These are phyloP conservation scores for Octodon degus DNA, from an alignment of 2,113 vertebrate genomes.

Conservation along the genomic window DNA sequence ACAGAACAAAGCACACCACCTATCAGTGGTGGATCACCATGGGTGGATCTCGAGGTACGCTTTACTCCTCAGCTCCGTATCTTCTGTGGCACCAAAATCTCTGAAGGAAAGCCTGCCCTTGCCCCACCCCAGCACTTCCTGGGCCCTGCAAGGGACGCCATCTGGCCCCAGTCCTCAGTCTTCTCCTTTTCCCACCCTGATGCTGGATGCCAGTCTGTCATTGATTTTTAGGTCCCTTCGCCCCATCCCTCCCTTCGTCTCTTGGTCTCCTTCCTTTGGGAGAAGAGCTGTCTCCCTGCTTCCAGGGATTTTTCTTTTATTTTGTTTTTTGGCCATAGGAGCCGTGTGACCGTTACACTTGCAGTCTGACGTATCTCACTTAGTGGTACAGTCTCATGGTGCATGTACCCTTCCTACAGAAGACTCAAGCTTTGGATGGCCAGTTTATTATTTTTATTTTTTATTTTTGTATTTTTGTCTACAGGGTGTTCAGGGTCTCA, in stretches of 20 bases:
- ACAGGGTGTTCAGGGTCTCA: no score
- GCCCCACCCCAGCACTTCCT: no score
- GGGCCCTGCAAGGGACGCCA: background rate
- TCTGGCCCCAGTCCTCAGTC: background rate
- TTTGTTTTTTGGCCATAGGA: background rate
- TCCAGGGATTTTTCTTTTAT: no score
- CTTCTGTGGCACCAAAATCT: fast-evolving
- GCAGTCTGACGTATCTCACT: background rate
- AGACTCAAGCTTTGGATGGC: background rate
- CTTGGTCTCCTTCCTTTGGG: background rate
- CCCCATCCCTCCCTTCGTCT: no score
- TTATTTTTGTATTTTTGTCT: no score
- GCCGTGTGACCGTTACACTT: background rate
- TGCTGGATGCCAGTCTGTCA: background rate
- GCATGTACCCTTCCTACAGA: background rate
- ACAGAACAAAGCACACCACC: background rate
- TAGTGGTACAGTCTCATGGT: background rate
- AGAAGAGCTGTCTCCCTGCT: background rate
- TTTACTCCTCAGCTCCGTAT: background rate
- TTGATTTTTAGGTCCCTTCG: background rate
- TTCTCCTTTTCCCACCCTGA: background rate
- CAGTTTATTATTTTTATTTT: background rate
- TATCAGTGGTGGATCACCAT: background rate
- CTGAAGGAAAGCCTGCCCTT: background rate
- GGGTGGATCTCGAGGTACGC: background rate